Evolutionary conservation across 1,140 invertebrate genomes (phyloP).

Genomic region (Lucilia cuprina): DNA sequence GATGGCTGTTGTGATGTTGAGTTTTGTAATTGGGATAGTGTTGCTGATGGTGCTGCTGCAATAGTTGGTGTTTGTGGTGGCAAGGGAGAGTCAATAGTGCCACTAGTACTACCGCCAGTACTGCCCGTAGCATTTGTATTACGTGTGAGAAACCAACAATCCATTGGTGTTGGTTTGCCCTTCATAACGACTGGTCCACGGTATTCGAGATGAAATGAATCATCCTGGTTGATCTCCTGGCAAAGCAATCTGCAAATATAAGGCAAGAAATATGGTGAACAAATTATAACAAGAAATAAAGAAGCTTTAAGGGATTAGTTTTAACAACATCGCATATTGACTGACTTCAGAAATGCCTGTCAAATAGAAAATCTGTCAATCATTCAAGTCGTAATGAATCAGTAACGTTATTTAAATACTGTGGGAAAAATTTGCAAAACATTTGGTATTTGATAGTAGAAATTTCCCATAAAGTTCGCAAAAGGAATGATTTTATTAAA

Average conservation of each 20-base stretch:
- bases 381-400: neutral
- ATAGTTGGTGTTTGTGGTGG: constrained; percentile 50
- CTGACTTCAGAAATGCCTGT: neutral
- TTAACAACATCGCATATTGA: neutral
- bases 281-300: neutral
- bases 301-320: neutral
- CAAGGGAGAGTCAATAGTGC: constrained; percentile 54
- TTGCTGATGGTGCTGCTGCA: constrained; percentile 16
- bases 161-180: constrained; percentile 93
- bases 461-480: too few relatives aligned
- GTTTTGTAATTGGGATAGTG: neutral
- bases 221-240: constrained; percentile 83
- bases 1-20: neutral
- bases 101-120: constrained; percentile 38
- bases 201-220: constrained; percentile 85
- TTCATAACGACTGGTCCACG: constrained; percentile 95
- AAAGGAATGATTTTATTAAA: too few relatives aligned
- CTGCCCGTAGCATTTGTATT: constrained; percentile 46
- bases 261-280: constrained; percentile 35
- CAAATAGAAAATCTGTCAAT: neutral
- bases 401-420: too few relatives aligned
- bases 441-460: too few relatives aligned
- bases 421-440: too few relatives aligned
- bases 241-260: constrained; percentile 77
- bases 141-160: constrained; percentile 88